Percentiles rank a stretch among this genome's conserved stretches.
Conservation (phyloP, 2,797 vertebrate genomes). For the Lepidocolaptes lacrymiger region DNA sequence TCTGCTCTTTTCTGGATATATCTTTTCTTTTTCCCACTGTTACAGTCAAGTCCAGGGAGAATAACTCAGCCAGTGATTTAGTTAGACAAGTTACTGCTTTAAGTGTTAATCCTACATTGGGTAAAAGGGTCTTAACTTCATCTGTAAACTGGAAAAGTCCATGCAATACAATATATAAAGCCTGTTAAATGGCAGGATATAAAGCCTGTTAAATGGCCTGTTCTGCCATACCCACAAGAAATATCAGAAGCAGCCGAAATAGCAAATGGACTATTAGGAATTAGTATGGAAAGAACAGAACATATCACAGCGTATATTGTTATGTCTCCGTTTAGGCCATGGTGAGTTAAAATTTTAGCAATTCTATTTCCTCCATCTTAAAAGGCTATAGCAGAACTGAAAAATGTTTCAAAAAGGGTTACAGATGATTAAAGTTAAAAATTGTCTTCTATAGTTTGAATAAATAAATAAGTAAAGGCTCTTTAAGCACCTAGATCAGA, state of each 20-base stretch:
- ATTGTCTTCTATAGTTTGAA: neutral
- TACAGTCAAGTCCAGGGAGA: neutral
- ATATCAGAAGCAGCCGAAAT: rapidly evolving
- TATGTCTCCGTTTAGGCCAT: neutral
- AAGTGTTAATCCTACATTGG: neutral
- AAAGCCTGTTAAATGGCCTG: neutral
- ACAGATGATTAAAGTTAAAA: neutral
- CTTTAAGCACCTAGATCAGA: neutral
- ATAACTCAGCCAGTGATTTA: neutral
- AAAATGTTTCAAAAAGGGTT: neutral
- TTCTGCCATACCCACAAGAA: neutral
- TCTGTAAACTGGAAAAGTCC: neutral
- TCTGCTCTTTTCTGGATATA: neutral
- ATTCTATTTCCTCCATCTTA: neutral
- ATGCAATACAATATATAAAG: neutral
- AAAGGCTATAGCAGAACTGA: neutral
- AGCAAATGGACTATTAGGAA: rapidly evolving
- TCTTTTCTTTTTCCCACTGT: neutral
- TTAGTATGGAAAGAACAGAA: neutral
- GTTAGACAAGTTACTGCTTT: neutral
- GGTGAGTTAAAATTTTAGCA: neutral
- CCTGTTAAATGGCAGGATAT: neutral
- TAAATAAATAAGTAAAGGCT: neutral
- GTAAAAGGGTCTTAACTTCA: neutral
- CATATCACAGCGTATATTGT: neutral